Conservation (phyloP, 2,888 invertebrate species). For the Sericinus montela region DNA sequence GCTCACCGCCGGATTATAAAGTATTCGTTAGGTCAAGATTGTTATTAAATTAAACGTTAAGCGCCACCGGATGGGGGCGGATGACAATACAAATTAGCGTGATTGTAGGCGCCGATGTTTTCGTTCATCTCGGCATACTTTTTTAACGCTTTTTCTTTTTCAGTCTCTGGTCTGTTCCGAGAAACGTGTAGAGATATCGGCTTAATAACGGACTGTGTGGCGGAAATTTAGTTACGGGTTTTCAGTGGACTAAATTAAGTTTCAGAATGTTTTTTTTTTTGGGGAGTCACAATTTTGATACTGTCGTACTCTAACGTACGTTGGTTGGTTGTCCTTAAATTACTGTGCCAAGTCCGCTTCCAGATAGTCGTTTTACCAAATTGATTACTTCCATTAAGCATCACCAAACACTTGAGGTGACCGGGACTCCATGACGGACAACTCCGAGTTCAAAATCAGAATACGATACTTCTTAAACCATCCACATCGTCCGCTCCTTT, state of each 20-base stretch:
- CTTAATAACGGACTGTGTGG: constrained; percentile 4
- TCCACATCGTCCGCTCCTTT: too few relatives aligned
- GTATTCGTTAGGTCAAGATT: constrained; percentile 45
- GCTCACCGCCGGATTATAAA: constrained; percentile 43
- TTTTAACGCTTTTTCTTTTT: constrained; percentile 37
- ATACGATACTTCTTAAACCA: too few relatives aligned
- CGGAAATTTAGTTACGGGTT: constrained; percentile 1
- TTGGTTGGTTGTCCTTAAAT: too few relatives aligned
- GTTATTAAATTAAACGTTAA: constrained; percentile 34
- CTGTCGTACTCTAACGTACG: too few relatives aligned
- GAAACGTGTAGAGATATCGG: constrained; percentile 24
- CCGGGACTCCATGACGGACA: too few relatives aligned
- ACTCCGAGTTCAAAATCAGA: too few relatives aligned
- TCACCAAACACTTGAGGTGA: too few relatives aligned
- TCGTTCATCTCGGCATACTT: constrained; percentile 21
- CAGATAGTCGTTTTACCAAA: too few relatives aligned
- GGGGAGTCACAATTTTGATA: too few relatives aligned
- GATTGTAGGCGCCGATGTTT: constrained; percentile 26
- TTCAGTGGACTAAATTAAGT: not conserved
- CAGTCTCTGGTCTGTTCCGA: constrained; percentile 33
- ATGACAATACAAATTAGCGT: constrained; percentile 32
- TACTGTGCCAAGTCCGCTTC: too few relatives aligned
- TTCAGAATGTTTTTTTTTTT: too few relatives aligned
- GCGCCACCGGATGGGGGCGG: constrained; percentile 65
- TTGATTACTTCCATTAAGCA: too few relatives aligned